phyloP scores from a whole-genome alignment of 1,140 invertebrate species.

The Oncopeltus fasciatus region DNA sequence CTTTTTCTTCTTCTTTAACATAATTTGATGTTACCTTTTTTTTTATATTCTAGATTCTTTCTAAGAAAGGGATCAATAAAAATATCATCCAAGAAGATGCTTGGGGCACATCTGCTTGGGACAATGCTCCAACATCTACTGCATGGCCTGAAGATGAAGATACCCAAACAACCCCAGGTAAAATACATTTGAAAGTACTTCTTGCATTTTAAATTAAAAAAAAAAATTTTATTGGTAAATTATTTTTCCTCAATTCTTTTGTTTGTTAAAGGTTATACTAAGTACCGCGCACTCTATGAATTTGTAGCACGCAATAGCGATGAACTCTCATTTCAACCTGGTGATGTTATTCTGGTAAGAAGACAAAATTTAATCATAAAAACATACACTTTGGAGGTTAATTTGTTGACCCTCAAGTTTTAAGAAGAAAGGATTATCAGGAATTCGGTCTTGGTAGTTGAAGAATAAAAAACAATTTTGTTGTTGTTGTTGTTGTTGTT shows the following conservation, averaged over 20 bases:
- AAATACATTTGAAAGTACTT: not conserved
- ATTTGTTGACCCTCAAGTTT: too few relatives aligned
- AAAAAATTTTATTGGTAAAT: not conserved
- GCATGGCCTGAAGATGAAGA: conserved; percentile 40
- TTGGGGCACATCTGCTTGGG: conserved; percentile 25
- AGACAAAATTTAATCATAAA: too few relatives aligned
- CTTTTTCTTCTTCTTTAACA: not conserved
- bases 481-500: too few relatives aligned
- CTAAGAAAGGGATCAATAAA: not conserved
- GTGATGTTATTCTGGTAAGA: conserved; percentile 73
- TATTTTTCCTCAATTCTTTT: not conserved
- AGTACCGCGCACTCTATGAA: conserved; percentile 83
- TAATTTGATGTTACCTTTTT: too few relatives aligned
- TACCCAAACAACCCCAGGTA: conserved; percentile 13
- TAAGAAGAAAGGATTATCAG: too few relatives aligned
- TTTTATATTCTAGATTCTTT: not conserved
- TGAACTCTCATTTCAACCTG: conserved; percentile 86
- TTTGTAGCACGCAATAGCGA: conserved; percentile 85
- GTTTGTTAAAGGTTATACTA: conserved; percentile 28
- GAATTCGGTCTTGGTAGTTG: too few relatives aligned
- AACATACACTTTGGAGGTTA: too few relatives aligned
- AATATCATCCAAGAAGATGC: conserved; percentile 20
- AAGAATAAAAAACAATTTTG: too few relatives aligned
- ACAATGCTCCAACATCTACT: conserved; percentile 16
- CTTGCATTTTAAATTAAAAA: not conserved